A percentile compares a stretch with the other conserved stretches of the same genome.
Evolutionary conservation across 2,797 vertebrate species (phyloP).

Genomic region (Danio albolineatus): DNA sequence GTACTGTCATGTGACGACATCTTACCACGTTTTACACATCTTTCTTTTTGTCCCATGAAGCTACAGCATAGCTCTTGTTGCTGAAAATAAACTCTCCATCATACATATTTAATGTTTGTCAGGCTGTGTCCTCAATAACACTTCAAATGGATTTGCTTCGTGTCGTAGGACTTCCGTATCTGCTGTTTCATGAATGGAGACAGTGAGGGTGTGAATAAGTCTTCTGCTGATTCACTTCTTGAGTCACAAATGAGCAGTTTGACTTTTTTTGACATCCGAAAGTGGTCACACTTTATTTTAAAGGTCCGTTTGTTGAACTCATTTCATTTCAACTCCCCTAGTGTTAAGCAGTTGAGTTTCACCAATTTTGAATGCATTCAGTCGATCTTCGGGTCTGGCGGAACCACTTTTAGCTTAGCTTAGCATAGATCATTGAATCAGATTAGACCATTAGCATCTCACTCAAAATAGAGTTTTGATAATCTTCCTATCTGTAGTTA

Average conservation of each 20-base stretch:
- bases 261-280: background rate
- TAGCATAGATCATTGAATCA: no score
- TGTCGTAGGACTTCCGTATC: conserved; percentile 39
- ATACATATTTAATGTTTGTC: conserved; percentile 22
- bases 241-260: conserved; percentile 55
- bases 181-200: conserved; percentile 9
- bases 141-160: conserved; percentile 47
- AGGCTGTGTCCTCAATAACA: background rate
- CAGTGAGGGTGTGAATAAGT: conserved; percentile 23
- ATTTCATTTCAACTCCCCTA: no score
- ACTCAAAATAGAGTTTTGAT: no score
- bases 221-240: conserved; percentile 50
- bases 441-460: no score
- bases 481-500: no score
- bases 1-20: background rate
- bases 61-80: conserved; percentile 17
- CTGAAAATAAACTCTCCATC: background rate
- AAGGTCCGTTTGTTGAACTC: no score
- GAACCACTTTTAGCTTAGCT: no score
- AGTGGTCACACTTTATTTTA: no score
- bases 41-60: conserved; percentile 4
- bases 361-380: no score
- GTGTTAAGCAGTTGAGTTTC: no score
- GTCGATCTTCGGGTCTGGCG: no score
- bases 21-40: background rate